These are phyloP conservation scores for Hyppa rectilinea DNA, from an alignment of 2,888 invertebrate genomes.

Conservation along the genomic window DNA sequence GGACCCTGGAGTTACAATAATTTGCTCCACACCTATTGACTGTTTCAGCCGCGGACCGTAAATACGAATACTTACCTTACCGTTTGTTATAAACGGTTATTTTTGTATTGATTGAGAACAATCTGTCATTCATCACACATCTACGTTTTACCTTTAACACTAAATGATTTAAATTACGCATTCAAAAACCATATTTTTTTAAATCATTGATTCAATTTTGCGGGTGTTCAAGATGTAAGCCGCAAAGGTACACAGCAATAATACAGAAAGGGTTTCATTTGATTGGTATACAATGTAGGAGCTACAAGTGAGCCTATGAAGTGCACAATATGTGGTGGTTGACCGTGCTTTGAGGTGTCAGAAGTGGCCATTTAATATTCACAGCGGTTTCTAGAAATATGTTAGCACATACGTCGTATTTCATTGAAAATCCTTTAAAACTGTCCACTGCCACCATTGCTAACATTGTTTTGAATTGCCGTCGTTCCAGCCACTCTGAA, in stretches of 20 bases:
- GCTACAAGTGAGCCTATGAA: slow-evolving; percentile 14
- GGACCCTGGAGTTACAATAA: slow-evolving; percentile 78
- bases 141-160: background rate
- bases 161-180: background rate
- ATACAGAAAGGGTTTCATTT: background rate
- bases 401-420: slow-evolving; percentile 69
- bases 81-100: slow-evolving; percentile 32
- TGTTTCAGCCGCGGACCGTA: slow-evolving; percentile 62
- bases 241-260: background rate
- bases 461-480: slow-evolving; percentile 83
- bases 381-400: slow-evolving; percentile 70
- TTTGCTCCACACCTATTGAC: slow-evolving; percentile 79
- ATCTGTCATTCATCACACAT: background rate
- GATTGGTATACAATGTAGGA: slow-evolving; percentile 1
- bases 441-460: slow-evolving; percentile 77
- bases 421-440: slow-evolving; percentile 76
- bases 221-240: background rate
- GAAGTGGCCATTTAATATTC: slow-evolving; percentile 64
- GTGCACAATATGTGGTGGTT: slow-evolving; percentile 34
- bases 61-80: slow-evolving; percentile 39
- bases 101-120: slow-evolving; percentile 21
- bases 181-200: background rate
- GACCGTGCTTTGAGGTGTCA: slow-evolving; percentile 58
- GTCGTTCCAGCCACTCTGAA: slow-evolving; percentile 78
- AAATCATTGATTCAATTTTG: background rate